Evolutionary conservation across 2,888 invertebrate genomes (phyloP), one percentile per base, ranked within the genome.

Genomic region (Seira musarum): DNA sequence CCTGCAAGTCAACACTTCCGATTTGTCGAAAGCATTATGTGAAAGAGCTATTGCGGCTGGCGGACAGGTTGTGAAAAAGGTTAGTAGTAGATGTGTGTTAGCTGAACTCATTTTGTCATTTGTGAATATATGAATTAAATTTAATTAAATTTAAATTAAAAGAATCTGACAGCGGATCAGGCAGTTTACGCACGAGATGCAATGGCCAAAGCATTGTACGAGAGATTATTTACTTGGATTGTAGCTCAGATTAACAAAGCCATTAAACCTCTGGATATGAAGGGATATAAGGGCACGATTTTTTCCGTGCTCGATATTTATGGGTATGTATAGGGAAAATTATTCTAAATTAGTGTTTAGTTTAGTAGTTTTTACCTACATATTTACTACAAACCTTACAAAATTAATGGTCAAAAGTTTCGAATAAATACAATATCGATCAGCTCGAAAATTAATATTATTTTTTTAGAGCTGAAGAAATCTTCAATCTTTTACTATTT

Each of bases 291-390:
- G 92, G 92, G 83, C 88, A 95, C 95, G 0, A 92, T 97, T 60
- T 97, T 97, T 87, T 98, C 98, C 10, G 98, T 99, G 3, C 90
- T 99, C 68, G 99, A 99, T 88, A 99, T 99, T 88, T 99, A 99
- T 89, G 99, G 99, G 21, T 99, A 99, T 89, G 99, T n/a, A n/a
- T n/a, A n/a, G n/a, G n/a, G n/a, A n/a, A n/a, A 99, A 91, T 97
- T 99, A 86, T 98, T 99, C 89, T 97, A 98, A 87, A n/a, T n/a
- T n/a, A n/a, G n/a, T n/a, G n/a, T n/a, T n/a, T n/a, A n/a, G n/a
- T n/a, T n/a, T n/a, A n/a, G n/a, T n/a, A n/a, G n/a, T n/a, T n/a
- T n/a, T n/a, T n/a, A n/a, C n/a, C n/a, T n/a, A n/a, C n/a, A n/a
- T n/a, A n/a, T n/a, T n/a, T n/a, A n/a, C n/a, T n/a, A n/a, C n/a